A percentile compares a stretch with the other conserved stretches of the same genome.
Evolutionary conservation across 1,140 invertebrate genomes (phyloP).

Genomic region (Subanguina moxae): DNA sequence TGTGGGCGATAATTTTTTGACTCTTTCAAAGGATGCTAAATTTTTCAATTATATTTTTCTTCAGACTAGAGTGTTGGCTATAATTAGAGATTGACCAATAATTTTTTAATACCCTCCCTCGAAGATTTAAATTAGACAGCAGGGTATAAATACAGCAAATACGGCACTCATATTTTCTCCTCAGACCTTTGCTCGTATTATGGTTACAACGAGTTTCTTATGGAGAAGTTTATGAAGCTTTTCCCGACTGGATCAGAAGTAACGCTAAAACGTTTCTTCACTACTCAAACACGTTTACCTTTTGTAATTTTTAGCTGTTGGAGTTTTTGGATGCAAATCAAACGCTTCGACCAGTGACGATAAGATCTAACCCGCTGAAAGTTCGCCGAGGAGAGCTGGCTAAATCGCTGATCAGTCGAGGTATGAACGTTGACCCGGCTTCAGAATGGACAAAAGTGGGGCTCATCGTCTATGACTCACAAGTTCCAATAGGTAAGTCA

Average conservation of each 20-base stretch:
- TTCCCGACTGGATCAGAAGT: conserved; percentile 68
- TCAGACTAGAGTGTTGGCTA: too few species aligned
- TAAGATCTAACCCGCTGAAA: conserved; percentile 91
- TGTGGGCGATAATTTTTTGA: too few species aligned
- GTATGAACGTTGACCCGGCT: conserved; percentile 94
- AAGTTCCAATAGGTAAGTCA: conserved; percentile 78
- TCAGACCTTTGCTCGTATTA: conserved; percentile 73
- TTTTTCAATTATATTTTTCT: too few species aligned
- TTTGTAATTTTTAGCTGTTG: conserved; percentile 66
- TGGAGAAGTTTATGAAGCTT: conserved; percentile 86
- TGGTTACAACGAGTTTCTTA: conserved; percentile 91
- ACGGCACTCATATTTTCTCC: too few species aligned
- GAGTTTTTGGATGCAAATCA: conserved; percentile 97
- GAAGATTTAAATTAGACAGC: too few species aligned
- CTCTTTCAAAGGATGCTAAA: too few species aligned
- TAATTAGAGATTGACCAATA: too few species aligned
- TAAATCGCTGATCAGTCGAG: conserved; percentile 83
- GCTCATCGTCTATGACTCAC: conserved; percentile 87
- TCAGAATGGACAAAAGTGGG: conserved; percentile 99
- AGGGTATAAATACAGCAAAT: too few species aligned
- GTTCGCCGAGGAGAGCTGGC: conserved; percentile 86
- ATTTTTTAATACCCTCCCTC: too few species aligned
- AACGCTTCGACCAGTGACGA: conserved; percentile 85
- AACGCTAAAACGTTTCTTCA: not conserved
- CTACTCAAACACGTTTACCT: not conserved